Conservation (phyloP, 2,888 invertebrate genomes). For the Xiphydria camelus region DNA sequence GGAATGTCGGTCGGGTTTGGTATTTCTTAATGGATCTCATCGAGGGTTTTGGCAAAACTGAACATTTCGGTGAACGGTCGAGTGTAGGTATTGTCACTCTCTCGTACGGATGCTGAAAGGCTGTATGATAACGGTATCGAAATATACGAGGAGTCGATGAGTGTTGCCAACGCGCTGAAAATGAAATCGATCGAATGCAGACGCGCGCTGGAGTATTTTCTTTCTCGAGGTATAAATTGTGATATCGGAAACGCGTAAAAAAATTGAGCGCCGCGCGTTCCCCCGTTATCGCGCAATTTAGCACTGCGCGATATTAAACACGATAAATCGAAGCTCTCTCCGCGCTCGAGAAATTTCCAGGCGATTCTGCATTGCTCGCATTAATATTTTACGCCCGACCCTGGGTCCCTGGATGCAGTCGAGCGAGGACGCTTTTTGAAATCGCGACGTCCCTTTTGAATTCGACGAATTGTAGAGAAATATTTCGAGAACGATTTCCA, state of each 20-base stretch:
- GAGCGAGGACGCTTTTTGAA: conserved; percentile 3
- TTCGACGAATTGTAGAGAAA: conserved; percentile 11
- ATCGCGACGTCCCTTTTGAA: conserved; percentile 3
- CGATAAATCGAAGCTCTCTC: neutral
- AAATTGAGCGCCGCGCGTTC: neutral
- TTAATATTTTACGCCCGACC: neutral
- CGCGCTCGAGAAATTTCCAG: neutral
- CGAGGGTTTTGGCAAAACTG: too few species aligned
- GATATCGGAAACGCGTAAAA: neutral
- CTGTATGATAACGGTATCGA: too few species aligned
- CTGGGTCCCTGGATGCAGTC: too few species aligned
- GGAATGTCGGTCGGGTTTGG: neutral
- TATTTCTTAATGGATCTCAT: neutral
- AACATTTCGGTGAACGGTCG: too few species aligned
- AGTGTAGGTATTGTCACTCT: too few species aligned
- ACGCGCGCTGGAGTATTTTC: neutral
- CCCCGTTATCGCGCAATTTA: neutral
- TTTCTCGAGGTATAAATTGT: neutral
- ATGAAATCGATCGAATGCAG: neutral
- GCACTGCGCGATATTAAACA: too few species aligned
- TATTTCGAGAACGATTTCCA: conserved; percentile 22
- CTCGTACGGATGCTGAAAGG: too few species aligned
- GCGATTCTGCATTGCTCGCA: neutral
- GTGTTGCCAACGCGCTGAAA: conserved; percentile 36
- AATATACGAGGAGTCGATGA: too few species aligned